These are phyloP conservation scores for Agrilus biguttatus DNA, from an alignment of 2,888 invertebrate species.

Conservation along the genomic window DNA sequence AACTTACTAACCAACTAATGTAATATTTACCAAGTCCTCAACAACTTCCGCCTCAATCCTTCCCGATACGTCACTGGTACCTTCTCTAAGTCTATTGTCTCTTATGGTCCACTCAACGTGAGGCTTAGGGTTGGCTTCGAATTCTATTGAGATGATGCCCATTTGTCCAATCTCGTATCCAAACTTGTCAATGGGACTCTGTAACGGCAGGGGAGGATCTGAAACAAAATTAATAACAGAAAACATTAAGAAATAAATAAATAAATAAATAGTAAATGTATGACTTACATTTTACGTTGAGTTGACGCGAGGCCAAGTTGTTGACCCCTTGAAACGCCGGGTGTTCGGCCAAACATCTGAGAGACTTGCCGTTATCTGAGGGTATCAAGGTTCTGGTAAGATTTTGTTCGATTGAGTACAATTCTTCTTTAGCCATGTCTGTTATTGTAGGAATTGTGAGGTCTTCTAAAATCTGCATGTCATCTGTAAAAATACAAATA, in stretches of 20 bases:
- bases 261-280: no score
- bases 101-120: conserved; percentile 53
- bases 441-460: conserved; percentile 39
- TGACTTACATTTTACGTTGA: conserved; percentile 47
- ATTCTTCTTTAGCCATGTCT: conserved; percentile 38
- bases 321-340: conserved; percentile 34
- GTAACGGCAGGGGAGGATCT: conserved; percentile 52
- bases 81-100: conserved; percentile 38
- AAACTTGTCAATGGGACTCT: conserved; percentile 48
- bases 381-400: conserved; percentile 45
- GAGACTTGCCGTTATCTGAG: conserved; percentile 47
- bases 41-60: conserved; percentile 35
- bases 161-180: conserved; percentile 57
- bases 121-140: conserved; percentile 59
- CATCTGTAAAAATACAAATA: conserved; percentile 33
- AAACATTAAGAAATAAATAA: no score
- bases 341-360: conserved; percentile 56
- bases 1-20: conserved; percentile 13
- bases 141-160: conserved; percentile 58
- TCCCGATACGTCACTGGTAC: conserved; percentile 33
- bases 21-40: conserved; percentile 30
- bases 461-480: conserved; percentile 43
- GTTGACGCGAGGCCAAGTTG: conserved; percentile 29
- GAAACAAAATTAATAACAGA: conserved; percentile 4
- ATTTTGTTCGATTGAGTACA: conserved; percentile 50